phyloP scores from a whole-genome alignment of 2,797 vertebrate genomes.

The Peromyscus nudipes region DNA sequence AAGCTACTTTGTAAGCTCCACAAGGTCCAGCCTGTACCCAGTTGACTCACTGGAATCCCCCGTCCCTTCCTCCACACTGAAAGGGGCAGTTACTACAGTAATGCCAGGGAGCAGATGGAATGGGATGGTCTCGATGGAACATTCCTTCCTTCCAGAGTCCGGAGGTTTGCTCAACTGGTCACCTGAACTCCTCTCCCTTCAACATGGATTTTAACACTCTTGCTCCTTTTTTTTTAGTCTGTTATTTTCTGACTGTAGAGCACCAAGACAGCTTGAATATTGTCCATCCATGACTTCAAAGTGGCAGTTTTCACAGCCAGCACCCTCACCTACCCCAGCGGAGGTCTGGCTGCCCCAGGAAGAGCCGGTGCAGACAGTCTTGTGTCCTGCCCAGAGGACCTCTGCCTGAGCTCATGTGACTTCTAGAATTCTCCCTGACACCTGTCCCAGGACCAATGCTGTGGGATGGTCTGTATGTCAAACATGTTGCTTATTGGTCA shows the following conservation, averaged over 20 bases:
- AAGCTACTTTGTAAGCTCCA: not conserved
- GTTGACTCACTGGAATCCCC: not conserved
- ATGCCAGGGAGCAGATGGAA: not conserved
- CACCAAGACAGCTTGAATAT: not conserved
- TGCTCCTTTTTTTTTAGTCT: not conserved
- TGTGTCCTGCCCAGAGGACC: not conserved
- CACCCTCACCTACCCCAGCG: not conserved
- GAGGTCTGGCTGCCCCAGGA: not conserved
- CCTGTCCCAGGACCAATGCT: not conserved
- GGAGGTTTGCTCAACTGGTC: not conserved
- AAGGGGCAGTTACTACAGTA: not conserved
- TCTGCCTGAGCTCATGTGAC: not conserved
- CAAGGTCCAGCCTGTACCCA: not conserved
- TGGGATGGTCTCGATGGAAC: not conserved
- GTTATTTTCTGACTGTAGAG: not conserved
- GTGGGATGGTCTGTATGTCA: too few relatives aligned
- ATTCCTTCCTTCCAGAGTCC: not conserved
- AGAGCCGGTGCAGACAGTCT: conserved; percentile 24
- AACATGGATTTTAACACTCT: not conserved
- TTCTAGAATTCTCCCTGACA: not conserved
- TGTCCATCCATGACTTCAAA: not conserved
- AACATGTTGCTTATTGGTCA: too few relatives aligned
- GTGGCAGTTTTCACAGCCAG: not conserved
- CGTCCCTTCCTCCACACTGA: not conserved
- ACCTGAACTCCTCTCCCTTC: not conserved